Conservation (phyloP, 2,797 vertebrate genomes). For the Pangasius macronema region DNA sequence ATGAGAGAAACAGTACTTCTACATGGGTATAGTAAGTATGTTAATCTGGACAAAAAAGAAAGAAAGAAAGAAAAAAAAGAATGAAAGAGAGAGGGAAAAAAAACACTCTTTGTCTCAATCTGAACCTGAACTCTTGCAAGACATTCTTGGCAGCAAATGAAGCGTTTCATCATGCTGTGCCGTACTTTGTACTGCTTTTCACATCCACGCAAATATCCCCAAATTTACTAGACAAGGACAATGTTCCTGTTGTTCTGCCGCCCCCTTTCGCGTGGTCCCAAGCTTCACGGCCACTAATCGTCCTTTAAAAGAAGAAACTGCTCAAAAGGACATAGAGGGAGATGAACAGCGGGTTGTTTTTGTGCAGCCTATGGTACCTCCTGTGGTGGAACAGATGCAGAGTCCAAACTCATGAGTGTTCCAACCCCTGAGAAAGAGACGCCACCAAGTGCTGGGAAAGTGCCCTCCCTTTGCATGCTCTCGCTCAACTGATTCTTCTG, state of each 20-base stretch:
- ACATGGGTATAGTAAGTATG: neutral
- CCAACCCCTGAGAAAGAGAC: conserved; percentile 43
- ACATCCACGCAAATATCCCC: conserved; percentile 61
- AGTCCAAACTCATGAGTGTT: conserved; percentile 46
- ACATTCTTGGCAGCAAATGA: conserved; percentile 58
- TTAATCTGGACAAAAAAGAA: neutral
- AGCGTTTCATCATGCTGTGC: conserved; percentile 55
- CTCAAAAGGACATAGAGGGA: conserved; percentile 61
- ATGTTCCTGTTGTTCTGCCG: conserved; percentile 44
- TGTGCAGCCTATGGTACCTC: conserved; percentile 53
- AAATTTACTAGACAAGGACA: conserved; percentile 54
- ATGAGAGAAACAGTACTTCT: neutral
- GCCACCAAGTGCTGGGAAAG: conserved; percentile 55
- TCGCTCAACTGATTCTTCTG: conserved; percentile 27
- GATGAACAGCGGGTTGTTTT: conserved; percentile 57
- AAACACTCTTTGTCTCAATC: conserved; percentile 21
- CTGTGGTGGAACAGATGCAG: conserved; percentile 57
- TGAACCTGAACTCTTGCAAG: conserved; percentile 38
- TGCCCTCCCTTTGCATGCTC: conserved; percentile 8
- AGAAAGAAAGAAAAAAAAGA: neutral
- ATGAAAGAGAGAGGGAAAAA: neutral
- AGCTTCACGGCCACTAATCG: conserved; percentile 59
- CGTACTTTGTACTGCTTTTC: conserved; percentile 58
- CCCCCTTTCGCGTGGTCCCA: conserved; percentile 52
- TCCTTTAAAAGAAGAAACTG: conserved; percentile 59